Base-by-base conservation (phyloP, 2,888 invertebrate species). In the Noctua pronuba region DNA sequence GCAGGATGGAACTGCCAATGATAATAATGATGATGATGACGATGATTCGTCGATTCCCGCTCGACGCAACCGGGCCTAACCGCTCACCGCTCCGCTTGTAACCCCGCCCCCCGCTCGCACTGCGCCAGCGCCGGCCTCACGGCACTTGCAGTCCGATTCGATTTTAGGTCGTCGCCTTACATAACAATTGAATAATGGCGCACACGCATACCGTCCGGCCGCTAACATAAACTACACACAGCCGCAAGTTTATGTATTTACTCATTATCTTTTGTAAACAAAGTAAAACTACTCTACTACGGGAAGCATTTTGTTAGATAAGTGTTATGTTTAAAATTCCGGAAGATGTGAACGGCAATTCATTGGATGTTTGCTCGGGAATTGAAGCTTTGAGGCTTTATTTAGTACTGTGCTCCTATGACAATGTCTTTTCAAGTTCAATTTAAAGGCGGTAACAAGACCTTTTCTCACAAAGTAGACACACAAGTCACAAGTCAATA, bases 111-210 rank as follows among this genome's bases (percentile, higher is more conserved):
- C 49, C 86, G 84, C 88, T 73, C 13, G 24, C 80, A 84, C 70
- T 82, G 38, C n/a, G 46, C 52, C 73, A 28, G 2, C 60, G 24
- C 65, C 62, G 74, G 69, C 67, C 75, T 62, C 83, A 75, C 75
- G 69, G 71, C 80, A 83, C 86, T 86, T 83, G 89, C 88, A 89
- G 90, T 91, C 92, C 91, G 92, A 92, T 94, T 91, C 88, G 91
- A 91, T 95, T 94, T 93, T 94, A 94, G 94, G 94, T 94, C 94
- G 92, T 90, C 93, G 93, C 86, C 93, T 95, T 94, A 94, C 92
- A 93, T 94, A 94, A 95, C 94, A 95, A 95, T 95, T 95, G 95
- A 92, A 95, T 95, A 95, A 95, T 94, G 92, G 91, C 90, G 88
- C 89, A 88, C 86, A 86, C 90, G 87, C 88, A 86, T 86, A 85